Conservation (phyloP, 1,140 invertebrate genomes). For the Cotesia vestalis region DNA sequence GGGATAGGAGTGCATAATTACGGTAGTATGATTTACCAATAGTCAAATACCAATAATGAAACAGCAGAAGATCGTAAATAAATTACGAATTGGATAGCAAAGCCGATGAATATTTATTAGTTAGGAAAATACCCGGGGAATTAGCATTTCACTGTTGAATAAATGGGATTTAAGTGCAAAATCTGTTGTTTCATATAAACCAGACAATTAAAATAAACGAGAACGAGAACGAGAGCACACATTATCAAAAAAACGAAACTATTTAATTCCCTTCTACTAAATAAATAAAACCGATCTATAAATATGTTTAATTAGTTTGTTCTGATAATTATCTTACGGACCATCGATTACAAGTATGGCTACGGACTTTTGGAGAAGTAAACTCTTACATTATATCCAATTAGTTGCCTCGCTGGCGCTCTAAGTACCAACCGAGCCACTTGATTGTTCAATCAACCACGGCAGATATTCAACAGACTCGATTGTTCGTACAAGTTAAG, state of each 20-base stretch:
- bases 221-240: not conserved
- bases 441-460: constrained; percentile 16
- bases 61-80: constrained; percentile 37
- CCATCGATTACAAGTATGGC: too few species aligned
- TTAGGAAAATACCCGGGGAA: constrained; percentile 20
- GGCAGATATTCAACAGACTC: constrained; percentile 8
- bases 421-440: not conserved
- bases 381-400: constrained; percentile 1
- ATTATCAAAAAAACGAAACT: constrained; percentile 8
- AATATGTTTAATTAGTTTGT: constrained; percentile 1
- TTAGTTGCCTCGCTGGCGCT: constrained; percentile 13
- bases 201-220: constrained; percentile 35
- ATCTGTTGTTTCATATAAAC: constrained; percentile 34
- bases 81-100: constrained; percentile 33
- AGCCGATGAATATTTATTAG: constrained; percentile 41
- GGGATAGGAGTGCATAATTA: not conserved
- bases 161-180: constrained; percentile 38
- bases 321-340: too few species aligned
- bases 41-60: constrained; percentile 29
- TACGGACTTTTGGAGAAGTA: too few species aligned
- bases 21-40: constrained; percentile 17
- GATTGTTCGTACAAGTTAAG: not conserved
- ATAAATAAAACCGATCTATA: not conserved
- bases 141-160: constrained; percentile 35
- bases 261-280: not conserved